A percentile compares a stretch with the other conserved stretches of the same genome.
phyloP scores from a whole-genome alignment of 2,797 vertebrate species.

The Acropternis orthonyx region DNA sequence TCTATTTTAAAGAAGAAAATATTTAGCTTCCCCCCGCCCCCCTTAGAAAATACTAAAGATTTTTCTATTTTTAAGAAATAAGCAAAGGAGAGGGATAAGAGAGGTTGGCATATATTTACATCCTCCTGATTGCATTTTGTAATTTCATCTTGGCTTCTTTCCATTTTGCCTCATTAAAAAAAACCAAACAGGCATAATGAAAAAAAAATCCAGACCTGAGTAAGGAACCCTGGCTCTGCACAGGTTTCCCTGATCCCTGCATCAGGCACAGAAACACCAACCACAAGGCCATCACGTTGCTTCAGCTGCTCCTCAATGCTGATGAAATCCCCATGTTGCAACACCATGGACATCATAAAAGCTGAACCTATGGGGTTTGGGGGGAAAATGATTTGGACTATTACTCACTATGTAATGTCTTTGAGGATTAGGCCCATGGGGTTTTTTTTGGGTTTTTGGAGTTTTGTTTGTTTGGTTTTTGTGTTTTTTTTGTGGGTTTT shows the following conservation, averaged over 20 bases:
- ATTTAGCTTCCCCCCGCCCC: neutral
- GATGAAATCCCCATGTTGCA: neutral
- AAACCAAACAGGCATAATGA: neutral
- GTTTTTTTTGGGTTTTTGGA: too few species aligned
- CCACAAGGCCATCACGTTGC: accelerated
- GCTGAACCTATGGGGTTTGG: neutral
- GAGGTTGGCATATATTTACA: neutral
- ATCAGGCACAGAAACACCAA: neutral
- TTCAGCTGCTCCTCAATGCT: neutral
- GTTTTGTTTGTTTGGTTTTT: too few species aligned
- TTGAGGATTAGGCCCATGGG: neutral
- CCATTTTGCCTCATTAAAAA: neutral
- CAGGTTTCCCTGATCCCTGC: neutral
- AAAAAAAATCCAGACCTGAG: neutral
- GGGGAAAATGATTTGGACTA: neutral
- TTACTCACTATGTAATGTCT: neutral
- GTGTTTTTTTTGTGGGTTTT: too few species aligned
- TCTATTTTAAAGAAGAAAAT: neutral
- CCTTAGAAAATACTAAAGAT: neutral
- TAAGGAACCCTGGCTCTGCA: neutral
- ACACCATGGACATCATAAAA: neutral
- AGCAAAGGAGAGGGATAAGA: neutral
- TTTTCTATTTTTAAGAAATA: neutral
- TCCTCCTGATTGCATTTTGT: neutral
- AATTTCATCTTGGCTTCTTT: neutral